These are phyloP conservation scores for Monochamus alternatus DNA, from an alignment of 2,888 invertebrate genomes.

Conservation along the genomic window DNA sequence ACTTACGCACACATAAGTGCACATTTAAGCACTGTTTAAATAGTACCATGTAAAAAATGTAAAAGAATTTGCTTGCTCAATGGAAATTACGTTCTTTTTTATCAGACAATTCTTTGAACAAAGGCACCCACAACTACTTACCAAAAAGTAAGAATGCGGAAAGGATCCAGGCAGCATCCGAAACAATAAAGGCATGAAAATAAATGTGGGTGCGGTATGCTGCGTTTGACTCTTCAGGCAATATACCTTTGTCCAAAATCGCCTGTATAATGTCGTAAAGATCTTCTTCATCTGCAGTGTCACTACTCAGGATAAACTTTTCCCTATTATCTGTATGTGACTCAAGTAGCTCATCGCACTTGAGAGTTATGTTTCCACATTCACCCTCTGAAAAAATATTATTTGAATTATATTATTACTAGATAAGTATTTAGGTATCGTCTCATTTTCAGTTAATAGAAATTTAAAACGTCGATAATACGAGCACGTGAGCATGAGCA, in stretches of 20 bases:
- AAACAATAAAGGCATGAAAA: conserved; percentile 52
- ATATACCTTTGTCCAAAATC: conserved; percentile 48
- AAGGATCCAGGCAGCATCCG: conserved; percentile 62
- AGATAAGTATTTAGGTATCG: too few relatives aligned
- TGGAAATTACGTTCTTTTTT: too few relatives aligned
- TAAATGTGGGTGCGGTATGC: conserved; percentile 54
- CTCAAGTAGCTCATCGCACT: conserved; percentile 37
- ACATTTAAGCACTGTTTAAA: too few relatives aligned
- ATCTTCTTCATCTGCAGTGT: conserved; percentile 40
- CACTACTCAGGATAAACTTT: conserved; percentile 29
- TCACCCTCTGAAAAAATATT: conserved; percentile 49
- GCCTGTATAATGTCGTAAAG: conserved; percentile 52
- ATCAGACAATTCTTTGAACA: too few relatives aligned
- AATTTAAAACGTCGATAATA: too few relatives aligned
- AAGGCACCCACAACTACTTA: conserved; percentile 43
- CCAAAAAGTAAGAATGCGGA: conserved; percentile 60
- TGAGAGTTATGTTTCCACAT: conserved; percentile 49
- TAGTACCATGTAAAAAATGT: too few relatives aligned
- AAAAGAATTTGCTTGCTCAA: too few relatives aligned
- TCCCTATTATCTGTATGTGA: conserved; percentile 16
- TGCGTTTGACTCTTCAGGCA: conserved; percentile 50
- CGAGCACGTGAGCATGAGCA: too few relatives aligned
- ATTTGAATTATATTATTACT: too few relatives aligned
- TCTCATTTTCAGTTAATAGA: too few relatives aligned
- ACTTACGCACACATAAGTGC: too few relatives aligned